phyloP scores from a whole-genome alignment of 2,888 invertebrate species.

The Marronus borbonicus region DNA sequence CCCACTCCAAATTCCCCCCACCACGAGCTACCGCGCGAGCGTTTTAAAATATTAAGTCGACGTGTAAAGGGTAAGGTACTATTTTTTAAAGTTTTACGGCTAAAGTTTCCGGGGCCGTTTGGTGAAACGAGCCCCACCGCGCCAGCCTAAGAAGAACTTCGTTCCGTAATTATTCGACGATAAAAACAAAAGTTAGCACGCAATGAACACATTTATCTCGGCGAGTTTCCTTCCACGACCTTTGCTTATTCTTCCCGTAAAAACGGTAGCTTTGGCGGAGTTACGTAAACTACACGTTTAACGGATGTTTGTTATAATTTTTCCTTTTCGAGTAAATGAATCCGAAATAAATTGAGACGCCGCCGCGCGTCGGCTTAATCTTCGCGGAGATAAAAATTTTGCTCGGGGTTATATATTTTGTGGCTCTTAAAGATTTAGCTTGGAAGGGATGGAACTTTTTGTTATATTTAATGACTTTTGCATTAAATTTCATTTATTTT shows the following conservation, averaged over 20 bases:
- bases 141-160: neutral
- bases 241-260: neutral
- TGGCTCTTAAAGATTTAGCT: neutral
- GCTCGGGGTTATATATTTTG: neutral
- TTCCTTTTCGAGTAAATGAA: conserved; percentile 8
- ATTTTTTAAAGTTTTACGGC: conserved; percentile 37
- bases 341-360: neutral
- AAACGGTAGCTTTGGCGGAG: neutral
- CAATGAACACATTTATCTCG: conserved; percentile 38
- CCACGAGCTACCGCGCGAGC: neutral
- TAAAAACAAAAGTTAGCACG: conserved; percentile 39
- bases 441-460: too few relatives aligned
- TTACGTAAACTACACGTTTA: neutral
- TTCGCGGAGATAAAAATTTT: neutral
- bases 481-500: too few relatives aligned
- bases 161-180: conserved; percentile 30
- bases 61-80: conserved; percentile 16
- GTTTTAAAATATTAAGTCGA: conserved; percentile 37
- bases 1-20: neutral
- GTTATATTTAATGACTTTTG: too few relatives aligned
- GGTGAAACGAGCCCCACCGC: neutral
- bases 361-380: neutral
- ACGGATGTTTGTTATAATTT: neutral
- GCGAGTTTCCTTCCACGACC: neutral
- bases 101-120: conserved; percentile 13